Percentiles rank a stretch among this genome's conserved stretches.
Evolutionary conservation across 2,113 vertebrate species (phyloP).

Genomic region (Podilymbus podiceps): DNA sequence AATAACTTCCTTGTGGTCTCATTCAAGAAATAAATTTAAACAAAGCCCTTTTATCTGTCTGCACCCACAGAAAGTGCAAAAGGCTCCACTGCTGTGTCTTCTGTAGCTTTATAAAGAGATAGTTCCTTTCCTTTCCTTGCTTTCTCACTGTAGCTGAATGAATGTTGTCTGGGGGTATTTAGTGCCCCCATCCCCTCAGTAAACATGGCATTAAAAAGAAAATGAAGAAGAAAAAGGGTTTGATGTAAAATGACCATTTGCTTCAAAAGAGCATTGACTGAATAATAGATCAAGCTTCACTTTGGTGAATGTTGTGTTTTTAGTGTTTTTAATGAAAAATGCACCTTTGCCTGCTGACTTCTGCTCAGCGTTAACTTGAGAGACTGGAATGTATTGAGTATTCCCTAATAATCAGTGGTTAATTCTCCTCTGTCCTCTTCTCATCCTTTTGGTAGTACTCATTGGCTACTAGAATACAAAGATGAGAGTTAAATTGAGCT

Average conservation of each 20-base stretch:
- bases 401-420: neutral
- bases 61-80: neutral
- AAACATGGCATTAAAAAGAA: neutral
- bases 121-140: neutral
- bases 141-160: neutral
- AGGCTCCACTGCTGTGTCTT: neutral
- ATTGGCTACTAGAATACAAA: neutral
- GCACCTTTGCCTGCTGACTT: neutral
- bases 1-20: neutral
- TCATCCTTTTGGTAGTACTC: neutral
- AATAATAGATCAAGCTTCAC: constrained; percentile 63
- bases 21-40: neutral
- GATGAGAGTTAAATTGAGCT: neutral
- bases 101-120: neutral
- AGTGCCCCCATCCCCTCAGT: neutral
- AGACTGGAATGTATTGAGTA: neutral
- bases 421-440: neutral
- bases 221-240: neutral
- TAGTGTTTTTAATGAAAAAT: constrained; percentile 12
- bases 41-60: neutral
- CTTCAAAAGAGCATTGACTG: constrained; percentile 42
- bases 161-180: neutral
- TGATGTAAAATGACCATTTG: constrained; percentile 57
- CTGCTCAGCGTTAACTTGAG: neutral
- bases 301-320: too few relatives aligned